phyloP scores from a whole-genome alignment of 2,888 invertebrate species.

The Agapetus fuscipes region DNA sequence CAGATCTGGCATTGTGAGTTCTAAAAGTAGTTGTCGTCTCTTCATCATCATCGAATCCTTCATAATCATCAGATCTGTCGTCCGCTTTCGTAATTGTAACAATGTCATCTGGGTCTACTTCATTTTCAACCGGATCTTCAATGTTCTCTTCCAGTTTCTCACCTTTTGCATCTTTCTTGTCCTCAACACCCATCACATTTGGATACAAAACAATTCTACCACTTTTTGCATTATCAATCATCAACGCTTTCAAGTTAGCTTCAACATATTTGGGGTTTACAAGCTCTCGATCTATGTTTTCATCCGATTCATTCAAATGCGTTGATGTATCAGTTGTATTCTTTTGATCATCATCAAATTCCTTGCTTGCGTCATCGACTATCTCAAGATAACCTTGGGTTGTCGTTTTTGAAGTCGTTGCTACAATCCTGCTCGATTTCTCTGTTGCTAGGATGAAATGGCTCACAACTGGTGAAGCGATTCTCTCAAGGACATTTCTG shows the following conservation, averaged over 20 bases:
- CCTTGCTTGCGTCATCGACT: slow-evolving; percentile 9
- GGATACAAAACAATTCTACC: slow-evolving; percentile 13
- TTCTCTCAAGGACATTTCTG: slow-evolving; percentile 36
- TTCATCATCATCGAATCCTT: slow-evolving; percentile 23
- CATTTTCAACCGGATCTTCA: slow-evolving; percentile 16
- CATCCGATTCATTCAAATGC: slow-evolving; percentile 3
- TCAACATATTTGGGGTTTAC: slow-evolving; percentile 10
- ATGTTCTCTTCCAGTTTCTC: too few species aligned
- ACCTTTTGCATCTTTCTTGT: slow-evolving; percentile 4
- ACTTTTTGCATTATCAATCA: slow-evolving; percentile 4
- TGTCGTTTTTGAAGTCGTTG: slow-evolving; percentile 5
- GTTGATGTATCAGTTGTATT: neutral
- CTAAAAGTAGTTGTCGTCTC: slow-evolving; percentile 22
- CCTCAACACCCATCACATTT: neutral
- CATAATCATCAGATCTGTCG: slow-evolving; percentile 21
- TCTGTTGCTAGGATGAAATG: slow-evolving; percentile 9
- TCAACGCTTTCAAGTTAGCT: slow-evolving; percentile 9
- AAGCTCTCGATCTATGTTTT: slow-evolving; percentile 9
- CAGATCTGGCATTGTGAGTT: slow-evolving; percentile 16
- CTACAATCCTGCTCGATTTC: slow-evolving; percentile 7
- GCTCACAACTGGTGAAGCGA: slow-evolving; percentile 33
- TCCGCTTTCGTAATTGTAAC: slow-evolving; percentile 10
- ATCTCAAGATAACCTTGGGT: slow-evolving; percentile 7
- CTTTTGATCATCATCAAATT: slow-evolving; percentile 4
- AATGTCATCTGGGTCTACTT: slow-evolving; percentile 5